Base-by-base conservation (phyloP, 2,888 invertebrate species). In the Hypena proboscidalis region DNA sequence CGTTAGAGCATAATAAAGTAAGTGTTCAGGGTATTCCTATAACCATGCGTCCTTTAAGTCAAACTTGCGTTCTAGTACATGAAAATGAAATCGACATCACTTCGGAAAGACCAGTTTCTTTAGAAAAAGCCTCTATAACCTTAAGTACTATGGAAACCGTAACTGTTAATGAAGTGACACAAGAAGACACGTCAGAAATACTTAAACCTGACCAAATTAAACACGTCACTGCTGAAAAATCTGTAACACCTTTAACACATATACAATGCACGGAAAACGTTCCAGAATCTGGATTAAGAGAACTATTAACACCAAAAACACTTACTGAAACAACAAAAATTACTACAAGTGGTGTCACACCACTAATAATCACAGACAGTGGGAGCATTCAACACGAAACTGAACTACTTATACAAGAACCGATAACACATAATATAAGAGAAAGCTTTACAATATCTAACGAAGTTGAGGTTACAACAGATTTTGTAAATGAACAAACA, bases 241-340 rank as follows among this genome's bases (percentile, higher is more conserved):
- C 71, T 25, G 45, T 78, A 31, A 82, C 71, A 67, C 78, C 76
- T 66, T 77, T 84, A 51, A 70, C 77, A 76, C 80, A 83, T 63
- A 38, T 89, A 67, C 77, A 83, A 71, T 83, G 85, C 66, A 74
- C 80, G 39, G 89, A 88, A 76, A 82, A 78, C 64, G 60, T 85
- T 46, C 34, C 73, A 36, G 77, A 84, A 67, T 68, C 65, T 51
- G 71, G 76, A 48, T 60, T 69, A 17, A 71, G 77, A 38, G 78
- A 85, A 49, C 65, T 88, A 10, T 46, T 58, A 41, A 65, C 72
- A 68, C 69, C 70, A 29, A 51, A 57, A 50, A 57, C 70, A 58
- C 64, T 65, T 49, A 66, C 63, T 15, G 76, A 80, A 74, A 70
- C 53, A 8, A 67, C 77, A 42, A 79, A 71, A 45, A 50, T 82